phyloP scores from a whole-genome alignment of 2,888 invertebrate species.

The Melinaea marsaeus region DNA sequence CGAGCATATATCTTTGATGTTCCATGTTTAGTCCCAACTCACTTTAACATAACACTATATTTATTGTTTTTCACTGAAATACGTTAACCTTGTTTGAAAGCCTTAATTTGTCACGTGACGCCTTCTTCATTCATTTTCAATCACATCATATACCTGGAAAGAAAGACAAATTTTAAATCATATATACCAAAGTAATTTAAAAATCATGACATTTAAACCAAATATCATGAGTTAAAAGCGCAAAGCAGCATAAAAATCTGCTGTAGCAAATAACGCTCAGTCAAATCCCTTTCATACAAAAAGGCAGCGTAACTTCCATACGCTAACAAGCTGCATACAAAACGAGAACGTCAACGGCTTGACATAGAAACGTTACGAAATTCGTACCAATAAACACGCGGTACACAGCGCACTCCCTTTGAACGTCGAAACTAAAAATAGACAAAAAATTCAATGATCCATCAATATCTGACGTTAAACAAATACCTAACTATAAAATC shows the following conservation, averaged over 20 bases:
- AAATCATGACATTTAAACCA: not conserved
- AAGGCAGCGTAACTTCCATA: not conserved
- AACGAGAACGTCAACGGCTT: not conserved
- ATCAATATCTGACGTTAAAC: slow-evolving; percentile 72
- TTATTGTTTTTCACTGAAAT: slow-evolving; percentile 21
- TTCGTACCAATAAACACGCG: slow-evolving; percentile 23
- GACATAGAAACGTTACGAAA: slow-evolving; percentile 6
- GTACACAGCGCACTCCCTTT: slow-evolving; percentile 24
- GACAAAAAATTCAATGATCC: slow-evolving; percentile 58
- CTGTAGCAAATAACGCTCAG: not conserved
- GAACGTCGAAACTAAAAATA: slow-evolving; percentile 34
- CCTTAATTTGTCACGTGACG: slow-evolving; percentile 47
- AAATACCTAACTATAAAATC: slow-evolving; percentile 65
- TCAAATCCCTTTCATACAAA: slow-evolving; percentile 2
- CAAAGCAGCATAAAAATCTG: not conserved
- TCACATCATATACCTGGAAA: slow-evolving; percentile 47
- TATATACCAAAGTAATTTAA: not conserved
- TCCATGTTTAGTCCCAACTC: slow-evolving; percentile 23
- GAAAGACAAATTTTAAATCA: slow-evolving; percentile 25
- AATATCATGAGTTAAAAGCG: not conserved
- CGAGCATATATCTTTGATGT: slow-evolving; percentile 48
- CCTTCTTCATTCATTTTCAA: slow-evolving; percentile 49
- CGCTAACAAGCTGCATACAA: slow-evolving; percentile 3
- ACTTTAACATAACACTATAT: slow-evolving; percentile 14
- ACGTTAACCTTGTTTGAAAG: slow-evolving; percentile 10